Percentiles rank a stretch among this genome's conserved stretches.
Conservation (phyloP, 1,140 invertebrate genomes). For the Varroa destructor region DNA sequence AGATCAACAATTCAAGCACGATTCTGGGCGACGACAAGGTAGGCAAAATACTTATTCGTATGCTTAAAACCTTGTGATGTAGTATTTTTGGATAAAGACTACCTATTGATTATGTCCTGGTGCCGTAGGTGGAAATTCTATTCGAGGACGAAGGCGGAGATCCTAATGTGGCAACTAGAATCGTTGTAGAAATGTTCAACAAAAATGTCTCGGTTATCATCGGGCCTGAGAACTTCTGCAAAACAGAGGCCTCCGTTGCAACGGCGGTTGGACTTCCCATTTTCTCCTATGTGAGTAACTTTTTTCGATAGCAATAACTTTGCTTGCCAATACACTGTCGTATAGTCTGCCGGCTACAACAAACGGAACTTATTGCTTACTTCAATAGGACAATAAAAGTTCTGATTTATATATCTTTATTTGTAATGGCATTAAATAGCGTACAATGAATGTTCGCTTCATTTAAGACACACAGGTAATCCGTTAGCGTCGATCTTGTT, state of each 20-base stretch:
- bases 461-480: no score
- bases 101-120: not conserved
- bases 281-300: constrained; percentile 15
- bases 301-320: no score
- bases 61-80: no score
- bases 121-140: not conserved
- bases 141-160: constrained; percentile 1
- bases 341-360: no score
- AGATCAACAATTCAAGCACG: not conserved
- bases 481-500: no score
- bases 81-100: no score
- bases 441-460: no score
- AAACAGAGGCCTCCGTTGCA: not conserved
- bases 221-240: constrained; percentile 25
- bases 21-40: constrained; percentile 20
- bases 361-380: no score
- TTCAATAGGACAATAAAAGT: no score
- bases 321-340: no score
- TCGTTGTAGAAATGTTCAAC: constrained; percentile 22
- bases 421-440: no score
- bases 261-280: not conserved
- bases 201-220: constrained; percentile 8
- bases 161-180: not conserved
- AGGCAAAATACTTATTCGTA: not conserved
- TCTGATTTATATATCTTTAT: no score